These are phyloP conservation scores for Diarsia rubi DNA, from an alignment of 2,888 invertebrate species.

Conservation along the genomic window DNA sequence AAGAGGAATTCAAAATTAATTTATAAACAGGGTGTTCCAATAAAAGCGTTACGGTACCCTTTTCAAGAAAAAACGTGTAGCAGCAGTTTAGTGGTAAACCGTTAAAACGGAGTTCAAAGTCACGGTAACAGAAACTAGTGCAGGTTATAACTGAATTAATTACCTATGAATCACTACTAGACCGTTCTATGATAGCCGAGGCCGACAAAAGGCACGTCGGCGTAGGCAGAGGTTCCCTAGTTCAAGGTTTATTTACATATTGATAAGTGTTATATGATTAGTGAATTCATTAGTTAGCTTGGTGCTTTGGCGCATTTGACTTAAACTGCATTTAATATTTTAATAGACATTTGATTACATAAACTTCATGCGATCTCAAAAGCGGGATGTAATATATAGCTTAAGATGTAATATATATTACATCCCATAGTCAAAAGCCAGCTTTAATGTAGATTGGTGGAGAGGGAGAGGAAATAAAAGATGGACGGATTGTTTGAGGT, in stretches of 20 bases:
- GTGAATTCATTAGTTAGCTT: constrained; percentile 18
- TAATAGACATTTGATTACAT: too few relatives aligned
- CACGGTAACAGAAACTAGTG: background rate
- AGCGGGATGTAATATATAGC: too few relatives aligned
- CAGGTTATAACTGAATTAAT: constrained; percentile 8
- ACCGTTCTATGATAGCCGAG: constrained; percentile 11
- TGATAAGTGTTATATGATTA: constrained; percentile 36
- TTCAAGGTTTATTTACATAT: constrained; percentile 37
- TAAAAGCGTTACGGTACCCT: background rate
- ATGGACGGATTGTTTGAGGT: too few relatives aligned
- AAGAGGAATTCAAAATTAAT: background rate
- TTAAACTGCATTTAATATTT: too few relatives aligned
- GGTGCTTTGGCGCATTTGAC: background rate
- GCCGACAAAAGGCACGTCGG: constrained; percentile 51
- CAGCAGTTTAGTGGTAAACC: background rate
- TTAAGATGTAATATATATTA: too few relatives aligned
- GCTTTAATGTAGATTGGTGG: too few relatives aligned
- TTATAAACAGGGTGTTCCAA: background rate
- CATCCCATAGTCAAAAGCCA: too few relatives aligned
- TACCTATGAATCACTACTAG: constrained; percentile 31
- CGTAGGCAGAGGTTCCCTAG: constrained; percentile 45
- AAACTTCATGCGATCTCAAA: too few relatives aligned
- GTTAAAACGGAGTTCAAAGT: background rate
- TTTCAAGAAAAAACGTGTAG: background rate
- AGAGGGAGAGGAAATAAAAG: too few relatives aligned